Evolutionary conservation across 2,888 invertebrate species (phyloP).

Genomic region (Drosophila colorata): DNA sequence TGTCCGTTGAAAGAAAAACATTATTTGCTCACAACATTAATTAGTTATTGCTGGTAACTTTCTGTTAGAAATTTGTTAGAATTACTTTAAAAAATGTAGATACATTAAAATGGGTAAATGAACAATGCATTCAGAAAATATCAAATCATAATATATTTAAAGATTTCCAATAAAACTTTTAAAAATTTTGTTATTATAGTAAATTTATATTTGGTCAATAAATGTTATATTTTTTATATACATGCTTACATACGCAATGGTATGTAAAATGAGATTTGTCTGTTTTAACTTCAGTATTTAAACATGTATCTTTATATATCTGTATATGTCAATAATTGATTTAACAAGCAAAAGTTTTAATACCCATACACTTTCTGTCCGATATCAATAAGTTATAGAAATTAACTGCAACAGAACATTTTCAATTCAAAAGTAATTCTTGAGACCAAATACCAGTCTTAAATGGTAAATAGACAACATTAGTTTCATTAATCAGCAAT

Average conservation of each 20-base stretch:
- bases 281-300: background rate
- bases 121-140: too few relatives aligned
- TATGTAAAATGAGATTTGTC: background rate
- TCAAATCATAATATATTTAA: background rate
- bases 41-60: background rate
- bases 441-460: too few relatives aligned
- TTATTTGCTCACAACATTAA: too few relatives aligned
- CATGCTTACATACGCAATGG: background rate
- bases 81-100: too few relatives aligned
- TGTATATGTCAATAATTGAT: background rate
- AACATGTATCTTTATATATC: background rate
- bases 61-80: too few relatives aligned
- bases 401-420: too few relatives aligned
- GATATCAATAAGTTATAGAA: background rate
- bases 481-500: background rate
- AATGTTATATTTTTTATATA: background rate
- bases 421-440: too few relatives aligned
- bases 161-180: too few relatives aligned
- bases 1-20: background rate
- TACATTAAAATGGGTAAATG: too few relatives aligned
- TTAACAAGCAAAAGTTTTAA: background rate
- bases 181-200: background rate
- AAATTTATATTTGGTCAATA: background rate
- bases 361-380: background rate
- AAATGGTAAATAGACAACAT: too few relatives aligned